Base-by-base conservation (phyloP, 1,140 invertebrate genomes). In the Branchinecta lynchi region DNA sequence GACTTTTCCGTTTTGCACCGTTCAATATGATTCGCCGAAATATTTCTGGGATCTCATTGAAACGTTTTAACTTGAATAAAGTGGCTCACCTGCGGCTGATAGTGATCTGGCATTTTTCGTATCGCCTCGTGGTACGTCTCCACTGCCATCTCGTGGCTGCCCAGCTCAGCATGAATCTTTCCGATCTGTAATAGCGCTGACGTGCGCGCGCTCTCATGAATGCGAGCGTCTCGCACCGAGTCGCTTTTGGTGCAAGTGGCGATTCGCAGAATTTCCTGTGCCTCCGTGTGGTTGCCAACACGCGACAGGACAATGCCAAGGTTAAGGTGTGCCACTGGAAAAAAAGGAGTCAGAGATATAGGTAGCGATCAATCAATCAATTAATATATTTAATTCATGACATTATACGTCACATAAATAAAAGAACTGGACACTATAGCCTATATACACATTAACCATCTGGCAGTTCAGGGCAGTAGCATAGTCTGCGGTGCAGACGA, bases 131-230 rank as follows among this genome's bases (percentile, higher is more conserved):
- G 12, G 51, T 60, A 60, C 51, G 51, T 60, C 17, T 60, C 12
- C 3, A 60, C 17, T 60, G 51, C 51, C 51, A 60, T 15, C 6
- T 2, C 51, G 6, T 60, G 51, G 12, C 6, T 6, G 6, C 51
- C 51, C 17, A 15, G 12, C 12, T 60, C 51, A 3, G 51, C 12
- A 60, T 60, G 17, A 20, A 60, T 60, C 17, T 20, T 60, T 60
- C 51, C 51, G 51, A 60, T 60, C 17, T 60, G 51, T 60, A 60
- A 60, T 1, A 60, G 51, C 12, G 51, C 51, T 60, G 51, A 60
- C 17, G 51, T 60, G 12, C 51, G 51, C 12, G 51, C 51, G 51
- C 51, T 60, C 17, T 60, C 51, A 60, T 60, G 51, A 12, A 20
- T 15, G 12, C 51, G 12, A 12, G 3, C 2, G 6, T 60, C 51